phyloP scores from a whole-genome alignment of 2,113 vertebrate species.

The Neoarius graeffei region DNA sequence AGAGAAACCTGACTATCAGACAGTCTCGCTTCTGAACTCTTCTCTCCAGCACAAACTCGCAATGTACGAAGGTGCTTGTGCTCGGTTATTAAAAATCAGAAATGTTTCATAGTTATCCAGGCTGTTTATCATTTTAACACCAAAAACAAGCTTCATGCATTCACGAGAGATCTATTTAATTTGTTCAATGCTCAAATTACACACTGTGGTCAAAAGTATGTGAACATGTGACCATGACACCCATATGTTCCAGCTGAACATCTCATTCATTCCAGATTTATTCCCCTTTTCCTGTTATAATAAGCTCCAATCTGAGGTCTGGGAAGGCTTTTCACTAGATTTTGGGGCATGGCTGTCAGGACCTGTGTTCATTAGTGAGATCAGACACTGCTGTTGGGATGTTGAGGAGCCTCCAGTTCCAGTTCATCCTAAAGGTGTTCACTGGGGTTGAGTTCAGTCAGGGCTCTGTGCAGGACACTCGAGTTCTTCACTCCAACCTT shows the following conservation, averaged over 20 bases:
- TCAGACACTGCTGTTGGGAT: too few species aligned
- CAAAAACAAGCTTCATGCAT: background rate
- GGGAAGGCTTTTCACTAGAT: too few species aligned
- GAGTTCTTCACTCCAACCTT: too few species aligned
- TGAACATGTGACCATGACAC: background rate
- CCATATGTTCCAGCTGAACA: too few species aligned
- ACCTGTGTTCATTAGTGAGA: background rate
- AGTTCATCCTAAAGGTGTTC: too few species aligned
- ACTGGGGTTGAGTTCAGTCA: too few species aligned
- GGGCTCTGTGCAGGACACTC: too few species aligned
- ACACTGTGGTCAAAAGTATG: background rate
- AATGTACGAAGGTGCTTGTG: background rate
- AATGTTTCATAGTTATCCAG: background rate
- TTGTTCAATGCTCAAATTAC: background rate
- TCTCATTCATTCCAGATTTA: too few species aligned
- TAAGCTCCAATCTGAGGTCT: background rate
- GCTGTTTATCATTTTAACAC: background rate
- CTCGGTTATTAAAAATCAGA: background rate
- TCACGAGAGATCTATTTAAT: too few species aligned
- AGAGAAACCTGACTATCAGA: background rate
- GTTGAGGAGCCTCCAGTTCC: too few species aligned
- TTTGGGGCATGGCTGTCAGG: too few species aligned
- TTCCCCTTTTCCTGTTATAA: too few species aligned
- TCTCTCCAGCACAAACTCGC: background rate
- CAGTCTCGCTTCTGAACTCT: background rate